Conservation (phyloP, 2,888 invertebrate genomes). For the Netelia inedita region DNA sequence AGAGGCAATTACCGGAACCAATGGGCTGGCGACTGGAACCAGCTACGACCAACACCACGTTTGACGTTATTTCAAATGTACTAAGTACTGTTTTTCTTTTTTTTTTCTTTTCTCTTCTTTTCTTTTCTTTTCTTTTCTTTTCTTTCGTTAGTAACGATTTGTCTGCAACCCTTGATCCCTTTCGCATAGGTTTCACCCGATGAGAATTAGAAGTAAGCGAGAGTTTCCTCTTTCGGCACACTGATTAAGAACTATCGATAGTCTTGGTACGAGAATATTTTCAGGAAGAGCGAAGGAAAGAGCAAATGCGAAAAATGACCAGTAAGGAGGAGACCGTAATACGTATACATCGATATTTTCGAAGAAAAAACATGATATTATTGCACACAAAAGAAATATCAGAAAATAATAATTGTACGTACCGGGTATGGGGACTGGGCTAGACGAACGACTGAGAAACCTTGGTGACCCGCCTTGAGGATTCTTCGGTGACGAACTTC, state of each 20-base stretch:
- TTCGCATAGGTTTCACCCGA: slow-evolving; percentile 55
- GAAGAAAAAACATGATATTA: slow-evolving; percentile 24
- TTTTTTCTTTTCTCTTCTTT: slow-evolving; percentile 2
- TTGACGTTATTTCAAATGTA: slow-evolving; percentile 71
- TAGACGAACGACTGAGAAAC: slow-evolving; percentile 87
- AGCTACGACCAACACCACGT: slow-evolving; percentile 82
- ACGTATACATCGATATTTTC: neutral
- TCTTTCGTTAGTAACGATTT: slow-evolving; percentile 20
- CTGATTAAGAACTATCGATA: slow-evolving; percentile 20
- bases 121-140: slow-evolving; percentile 5
- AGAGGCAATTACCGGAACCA: slow-evolving; percentile 83
- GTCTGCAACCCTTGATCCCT: slow-evolving; percentile 62
- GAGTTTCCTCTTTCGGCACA: slow-evolving; percentile 22
- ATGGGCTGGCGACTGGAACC: slow-evolving; percentile 83
- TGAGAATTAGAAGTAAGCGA: slow-evolving; percentile 40
- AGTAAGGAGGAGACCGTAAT: slow-evolving; percentile 35
- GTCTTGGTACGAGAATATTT: slow-evolving; percentile 6
- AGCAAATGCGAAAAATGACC: slow-evolving; percentile 60
- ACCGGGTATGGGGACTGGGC: slow-evolving; percentile 88
- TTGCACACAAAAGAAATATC: neutral
- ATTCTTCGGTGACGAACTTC: slow-evolving; percentile 86
- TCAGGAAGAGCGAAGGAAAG: slow-evolving; percentile 17
- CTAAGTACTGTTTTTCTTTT: slow-evolving; percentile 4
- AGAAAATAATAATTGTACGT: slow-evolving; percentile 74
- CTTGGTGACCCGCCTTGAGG: slow-evolving; percentile 85